phyloP scores from a whole-genome alignment of 2,113 vertebrate genomes.

The Furnarius figulus region DNA sequence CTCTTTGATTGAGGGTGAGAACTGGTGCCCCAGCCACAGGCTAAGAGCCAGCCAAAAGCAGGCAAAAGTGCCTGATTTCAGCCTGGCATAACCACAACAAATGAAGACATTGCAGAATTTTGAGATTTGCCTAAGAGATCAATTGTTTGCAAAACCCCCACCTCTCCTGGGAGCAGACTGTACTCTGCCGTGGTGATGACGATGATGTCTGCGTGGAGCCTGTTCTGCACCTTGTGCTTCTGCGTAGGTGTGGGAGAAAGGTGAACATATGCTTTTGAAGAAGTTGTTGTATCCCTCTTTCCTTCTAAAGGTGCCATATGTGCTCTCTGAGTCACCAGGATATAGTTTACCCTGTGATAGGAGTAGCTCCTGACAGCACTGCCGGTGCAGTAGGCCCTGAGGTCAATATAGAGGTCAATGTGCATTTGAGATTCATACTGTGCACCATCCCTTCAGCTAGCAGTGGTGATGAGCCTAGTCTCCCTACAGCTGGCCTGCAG shows the following conservation, averaged over 20 bases:
- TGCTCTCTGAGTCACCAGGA: neutral
- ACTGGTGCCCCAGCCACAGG: neutral
- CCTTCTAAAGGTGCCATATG: slow-evolving; percentile 14
- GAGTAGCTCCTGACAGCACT: neutral
- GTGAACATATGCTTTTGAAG: slow-evolving; percentile 56
- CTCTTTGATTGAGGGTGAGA: neutral
- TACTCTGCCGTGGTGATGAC: neutral
- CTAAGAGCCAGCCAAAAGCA: neutral
- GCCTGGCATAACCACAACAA: neutral
- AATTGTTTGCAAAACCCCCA: neutral
- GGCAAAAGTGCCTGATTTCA: neutral
- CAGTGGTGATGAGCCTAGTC: neutral
- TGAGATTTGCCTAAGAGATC: neutral
- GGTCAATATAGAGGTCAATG: neutral
- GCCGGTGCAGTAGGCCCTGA: neutral
- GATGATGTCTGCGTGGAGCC: neutral
- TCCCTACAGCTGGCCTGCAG: neutral
- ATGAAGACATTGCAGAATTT: neutral
- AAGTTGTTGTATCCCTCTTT: neutral
- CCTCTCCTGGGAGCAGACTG: neutral
- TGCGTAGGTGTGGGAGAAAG: slow-evolving; percentile 19
- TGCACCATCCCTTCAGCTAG: neutral
- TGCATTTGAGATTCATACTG: neutral
- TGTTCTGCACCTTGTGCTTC: slow-evolving; percentile 17
- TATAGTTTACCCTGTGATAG: neutral